Conservation (phyloP, 2,888 invertebrate genomes). For the Coronaproctus castanopsis region DNA sequence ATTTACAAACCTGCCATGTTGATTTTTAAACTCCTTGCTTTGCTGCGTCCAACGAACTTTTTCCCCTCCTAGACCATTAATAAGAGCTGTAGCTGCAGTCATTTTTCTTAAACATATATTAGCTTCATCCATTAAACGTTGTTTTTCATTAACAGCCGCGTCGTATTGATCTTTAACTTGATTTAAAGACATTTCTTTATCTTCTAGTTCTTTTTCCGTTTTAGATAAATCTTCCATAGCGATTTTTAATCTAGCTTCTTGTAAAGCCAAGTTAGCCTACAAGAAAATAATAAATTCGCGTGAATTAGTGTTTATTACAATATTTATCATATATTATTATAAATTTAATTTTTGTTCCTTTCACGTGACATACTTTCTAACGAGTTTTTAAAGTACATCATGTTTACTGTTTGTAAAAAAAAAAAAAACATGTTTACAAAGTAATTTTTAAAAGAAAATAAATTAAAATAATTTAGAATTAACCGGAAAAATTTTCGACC, state of each 20-base stretch:
- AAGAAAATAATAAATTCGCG: neutral
- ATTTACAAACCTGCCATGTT: slow-evolving; percentile 38
- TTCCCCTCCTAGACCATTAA: slow-evolving; percentile 82
- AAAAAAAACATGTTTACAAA: too few species aligned
- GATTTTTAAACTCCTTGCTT: slow-evolving; percentile 77
- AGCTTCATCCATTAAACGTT: slow-evolving; percentile 76
- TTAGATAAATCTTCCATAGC: slow-evolving; percentile 77
- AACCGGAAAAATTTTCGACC: too few species aligned
- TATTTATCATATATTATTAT: too few species aligned
- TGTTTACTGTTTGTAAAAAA: neutral
- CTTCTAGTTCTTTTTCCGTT: slow-evolving; percentile 73
- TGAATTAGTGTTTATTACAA: too few species aligned
- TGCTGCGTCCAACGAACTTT: slow-evolving; percentile 89
- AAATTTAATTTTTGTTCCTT: too few species aligned
- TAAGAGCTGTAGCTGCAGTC: slow-evolving; percentile 86
- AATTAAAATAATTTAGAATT: too few species aligned
- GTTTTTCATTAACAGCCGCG: slow-evolving; percentile 78
- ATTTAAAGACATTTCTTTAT: slow-evolving; percentile 71
- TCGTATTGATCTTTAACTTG: slow-evolving; percentile 85
- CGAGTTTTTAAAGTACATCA: too few species aligned
- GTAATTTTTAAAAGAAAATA: too few species aligned
- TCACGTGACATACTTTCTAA: too few species aligned
- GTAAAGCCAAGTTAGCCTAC: slow-evolving; percentile 62
- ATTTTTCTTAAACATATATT: slow-evolving; percentile 84
- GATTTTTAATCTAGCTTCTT: slow-evolving; percentile 70